These are phyloP conservation scores for Drymonia ruficornis DNA, from an alignment of 2,888 invertebrate genomes.

Conservation along the genomic window DNA sequence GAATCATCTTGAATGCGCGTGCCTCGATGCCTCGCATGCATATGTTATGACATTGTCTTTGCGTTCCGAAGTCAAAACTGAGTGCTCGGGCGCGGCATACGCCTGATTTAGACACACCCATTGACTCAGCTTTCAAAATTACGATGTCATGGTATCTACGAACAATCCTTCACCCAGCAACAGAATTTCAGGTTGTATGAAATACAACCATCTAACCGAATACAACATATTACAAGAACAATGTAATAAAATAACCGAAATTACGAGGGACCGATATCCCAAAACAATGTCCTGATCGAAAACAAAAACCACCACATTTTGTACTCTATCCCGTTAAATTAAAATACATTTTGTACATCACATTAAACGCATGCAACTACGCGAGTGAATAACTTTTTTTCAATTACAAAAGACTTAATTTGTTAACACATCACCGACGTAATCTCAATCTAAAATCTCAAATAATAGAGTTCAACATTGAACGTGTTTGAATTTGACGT, in stretches of 20 bases:
- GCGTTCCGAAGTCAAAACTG: too few species aligned
- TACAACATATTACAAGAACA: conserved; percentile 66
- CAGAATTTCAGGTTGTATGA: conserved; percentile 46
- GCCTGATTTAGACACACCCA: too few species aligned
- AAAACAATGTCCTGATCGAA: conserved; percentile 74
- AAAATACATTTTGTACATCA: conserved; percentile 55
- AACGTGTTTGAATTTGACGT: conserved; percentile 40
- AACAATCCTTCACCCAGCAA: conserved; percentile 25
- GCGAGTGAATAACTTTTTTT: conserved; percentile 78
- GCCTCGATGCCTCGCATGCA: too few species aligned
- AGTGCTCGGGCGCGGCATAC: too few species aligned
- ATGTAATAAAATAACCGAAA: conserved; percentile 78
- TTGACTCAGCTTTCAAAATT: too few species aligned
- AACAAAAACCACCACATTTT: conserved; percentile 39
- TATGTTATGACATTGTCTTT: too few species aligned
- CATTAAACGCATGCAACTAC: conserved; percentile 69
- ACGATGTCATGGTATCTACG: too few species aligned
- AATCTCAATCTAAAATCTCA: conserved; percentile 29
- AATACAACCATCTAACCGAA: conserved; percentile 54
- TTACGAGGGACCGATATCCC: conserved; percentile 74
- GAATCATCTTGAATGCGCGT: too few species aligned
- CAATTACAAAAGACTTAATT: conserved; percentile 78
- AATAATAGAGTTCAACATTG: conserved; percentile 37
- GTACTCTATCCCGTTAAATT: conserved; percentile 38
- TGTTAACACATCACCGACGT: conserved; percentile 27